Percentiles rank a stretch among this genome's conserved stretches.
phyloP scores from a whole-genome alignment of 2,113 vertebrate genomes.

The Scortum barcoo region DNA sequence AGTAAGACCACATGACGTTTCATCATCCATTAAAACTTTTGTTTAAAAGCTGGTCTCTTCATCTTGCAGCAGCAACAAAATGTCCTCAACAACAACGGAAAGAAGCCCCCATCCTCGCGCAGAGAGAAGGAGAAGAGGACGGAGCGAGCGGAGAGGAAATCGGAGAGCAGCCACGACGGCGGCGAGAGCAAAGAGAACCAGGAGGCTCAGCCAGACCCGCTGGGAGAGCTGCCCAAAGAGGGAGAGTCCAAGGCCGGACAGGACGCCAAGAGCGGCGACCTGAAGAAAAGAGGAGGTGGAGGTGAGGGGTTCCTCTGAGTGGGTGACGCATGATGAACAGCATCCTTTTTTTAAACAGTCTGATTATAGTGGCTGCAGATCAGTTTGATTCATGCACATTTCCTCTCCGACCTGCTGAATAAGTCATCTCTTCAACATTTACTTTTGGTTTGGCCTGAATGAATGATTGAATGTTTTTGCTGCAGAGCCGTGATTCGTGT shows the following conservation, averaged over 20 bases:
- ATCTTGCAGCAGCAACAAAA: constrained; percentile 85
- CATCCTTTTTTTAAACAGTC: not conserved
- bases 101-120: constrained; percentile 83
- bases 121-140: constrained; percentile 84
- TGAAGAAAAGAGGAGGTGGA: constrained; percentile 91
- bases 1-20: not conserved
- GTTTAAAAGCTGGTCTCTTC: rapidly evolving
- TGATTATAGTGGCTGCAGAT: not conserved
- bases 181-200: constrained; percentile 91
- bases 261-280: constrained; percentile 84
- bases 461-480: not conserved
- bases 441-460: not conserved
- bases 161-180: constrained; percentile 86
- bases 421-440: not conserved
- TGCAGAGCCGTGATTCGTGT: not conserved
- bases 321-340: not conserved
- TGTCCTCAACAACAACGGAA: constrained; percentile 83
- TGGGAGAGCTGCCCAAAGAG: constrained; percentile 67
- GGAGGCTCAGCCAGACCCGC: constrained; percentile 83
- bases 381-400: not conserved
- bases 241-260: constrained; percentile 83
- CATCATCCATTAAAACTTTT: not conserved
- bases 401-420: constrained; percentile 18
- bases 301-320: not conserved
- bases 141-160: constrained; percentile 80